A percentile compares a stretch with the other conserved stretches of the same genome.
phyloP scores from a whole-genome alignment of 2,113 vertebrate genomes.

The Phalacrocorax carbo region DNA sequence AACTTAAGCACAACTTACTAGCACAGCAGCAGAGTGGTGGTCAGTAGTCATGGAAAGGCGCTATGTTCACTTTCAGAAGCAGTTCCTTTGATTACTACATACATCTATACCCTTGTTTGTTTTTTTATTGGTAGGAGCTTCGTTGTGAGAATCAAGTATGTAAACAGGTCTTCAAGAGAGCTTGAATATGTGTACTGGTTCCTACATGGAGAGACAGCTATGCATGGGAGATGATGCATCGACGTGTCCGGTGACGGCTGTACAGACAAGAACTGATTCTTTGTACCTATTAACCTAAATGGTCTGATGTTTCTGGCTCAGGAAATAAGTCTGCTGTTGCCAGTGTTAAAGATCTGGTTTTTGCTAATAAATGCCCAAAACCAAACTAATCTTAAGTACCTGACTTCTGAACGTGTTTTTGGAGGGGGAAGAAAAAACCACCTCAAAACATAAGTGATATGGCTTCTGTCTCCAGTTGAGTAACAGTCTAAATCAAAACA shows the following conservation, averaged over 20 bases:
- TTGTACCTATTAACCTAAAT: background rate
- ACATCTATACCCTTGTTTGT: background rate
- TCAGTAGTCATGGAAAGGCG: background rate
- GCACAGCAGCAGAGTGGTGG: background rate
- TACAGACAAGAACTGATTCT: background rate
- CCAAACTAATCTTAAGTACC: background rate
- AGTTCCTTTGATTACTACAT: background rate
- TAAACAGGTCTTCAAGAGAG: constrained; percentile 82
- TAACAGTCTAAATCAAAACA: background rate
- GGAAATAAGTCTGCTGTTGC: background rate
- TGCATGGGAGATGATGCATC: background rate
- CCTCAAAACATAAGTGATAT: rapidly evolving
- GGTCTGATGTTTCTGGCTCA: background rate
- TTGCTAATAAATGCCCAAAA: constrained; percentile 40
- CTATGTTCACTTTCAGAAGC: background rate
- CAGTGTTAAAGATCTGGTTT: background rate
- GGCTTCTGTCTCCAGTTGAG: background rate
- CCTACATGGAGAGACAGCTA: background rate
- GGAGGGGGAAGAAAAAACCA: rapidly evolving
- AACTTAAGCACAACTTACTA: background rate
- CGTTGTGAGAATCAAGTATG: constrained; percentile 84
- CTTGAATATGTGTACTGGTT: background rate
- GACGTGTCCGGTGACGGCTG: background rate
- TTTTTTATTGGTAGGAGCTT: constrained; percentile 75
- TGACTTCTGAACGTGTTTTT: background rate